These are phyloP conservation scores for Mizuhopecten yessoensis DNA, from an alignment of 1,140 invertebrate genomes.

Conservation along the genomic window DNA sequence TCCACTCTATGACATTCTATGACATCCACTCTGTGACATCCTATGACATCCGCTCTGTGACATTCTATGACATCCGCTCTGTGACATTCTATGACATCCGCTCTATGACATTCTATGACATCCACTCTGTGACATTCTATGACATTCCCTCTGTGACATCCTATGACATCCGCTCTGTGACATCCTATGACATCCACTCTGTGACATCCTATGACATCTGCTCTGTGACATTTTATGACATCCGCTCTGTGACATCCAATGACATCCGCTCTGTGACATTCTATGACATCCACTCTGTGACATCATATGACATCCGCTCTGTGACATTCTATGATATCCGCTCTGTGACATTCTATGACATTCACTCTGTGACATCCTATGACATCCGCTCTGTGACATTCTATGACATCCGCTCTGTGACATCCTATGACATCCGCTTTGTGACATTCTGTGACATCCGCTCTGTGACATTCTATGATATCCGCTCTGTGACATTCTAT, in stretches of 20 bases:
- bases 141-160: no score
- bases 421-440: not conserved
- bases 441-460: not conserved
- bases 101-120: not conserved
- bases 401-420: not conserved
- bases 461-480: not conserved
- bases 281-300: not conserved
- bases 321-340: not conserved
- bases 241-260: not conserved
- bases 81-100: not conserved
- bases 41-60: not conserved
- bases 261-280: not conserved
- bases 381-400: not conserved
- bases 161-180: not conserved
- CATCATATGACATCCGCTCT: not conserved
- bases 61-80: not conserved
- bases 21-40: not conserved
- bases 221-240: not conserved
- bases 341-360: not conserved
- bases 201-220: not conserved
- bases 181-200: not conserved
- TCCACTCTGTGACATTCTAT: not conserved
- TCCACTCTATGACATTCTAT: no score
- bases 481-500: not conserved
- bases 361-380: no score